Evolutionary conservation across 2,113 vertebrate species (phyloP).

Genomic region (Corythoichthys intestinalis): DNA sequence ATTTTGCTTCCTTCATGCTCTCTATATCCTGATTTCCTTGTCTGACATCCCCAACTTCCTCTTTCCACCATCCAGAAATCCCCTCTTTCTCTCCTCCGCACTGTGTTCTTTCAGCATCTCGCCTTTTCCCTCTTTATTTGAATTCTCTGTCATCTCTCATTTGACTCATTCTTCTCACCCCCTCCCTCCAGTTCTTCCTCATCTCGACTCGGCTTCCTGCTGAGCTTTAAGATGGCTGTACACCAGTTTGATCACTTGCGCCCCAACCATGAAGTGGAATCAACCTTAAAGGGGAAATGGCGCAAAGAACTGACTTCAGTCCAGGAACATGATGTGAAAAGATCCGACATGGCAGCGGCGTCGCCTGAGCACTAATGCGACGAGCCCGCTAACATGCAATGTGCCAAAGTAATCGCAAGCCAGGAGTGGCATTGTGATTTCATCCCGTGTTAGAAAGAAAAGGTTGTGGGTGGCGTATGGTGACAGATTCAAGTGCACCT

Average conservation of each 20-base stretch:
- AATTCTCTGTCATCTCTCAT: constrained; percentile 47
- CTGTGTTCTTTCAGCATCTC: constrained; percentile 15
- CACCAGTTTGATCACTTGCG: constrained; percentile 52
- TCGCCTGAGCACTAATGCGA: constrained; percentile 32
- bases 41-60: constrained; percentile 33
- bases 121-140: constrained; percentile 28
- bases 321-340: constrained; percentile 47
- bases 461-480: not conserved
- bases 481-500: constrained; percentile 17
- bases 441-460: constrained; percentile 15
- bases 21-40: constrained; percentile 32
- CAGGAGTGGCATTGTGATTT: constrained; percentile 43
- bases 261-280: constrained; percentile 39
- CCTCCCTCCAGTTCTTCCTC: not conserved
- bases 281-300: constrained; percentile 27
- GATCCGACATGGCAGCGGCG: constrained; percentile 37
- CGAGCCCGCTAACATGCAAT: constrained; percentile 19
- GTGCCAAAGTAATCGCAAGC: constrained; percentile 45
- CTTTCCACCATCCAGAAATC: constrained; percentile 17
- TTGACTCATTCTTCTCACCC: constrained; percentile 37
- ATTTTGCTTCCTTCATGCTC: constrained; percentile 26
- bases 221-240: constrained; percentile 53
- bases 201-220: constrained; percentile 29
- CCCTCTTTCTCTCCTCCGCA: constrained; percentile 12
- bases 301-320: constrained; percentile 19